Conservation (phyloP, 2,113 vertebrate species). For the Anhinga anhinga region DNA sequence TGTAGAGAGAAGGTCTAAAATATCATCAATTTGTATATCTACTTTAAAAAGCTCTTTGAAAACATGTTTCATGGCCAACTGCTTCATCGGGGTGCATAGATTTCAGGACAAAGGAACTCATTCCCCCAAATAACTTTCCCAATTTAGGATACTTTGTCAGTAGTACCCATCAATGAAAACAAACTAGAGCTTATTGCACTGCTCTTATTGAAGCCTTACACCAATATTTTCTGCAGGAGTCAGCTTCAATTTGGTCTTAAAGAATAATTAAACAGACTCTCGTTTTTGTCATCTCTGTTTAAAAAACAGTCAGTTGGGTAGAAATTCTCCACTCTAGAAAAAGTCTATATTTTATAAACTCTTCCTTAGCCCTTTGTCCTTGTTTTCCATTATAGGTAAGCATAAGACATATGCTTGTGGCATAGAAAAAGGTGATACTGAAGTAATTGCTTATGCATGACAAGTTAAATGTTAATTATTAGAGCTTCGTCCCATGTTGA, state of each 20-base stretch:
- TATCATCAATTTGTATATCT: background rate
- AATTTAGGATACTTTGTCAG: background rate
- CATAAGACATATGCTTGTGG: background rate
- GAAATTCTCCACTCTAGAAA: background rate
- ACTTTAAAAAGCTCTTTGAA: background rate
- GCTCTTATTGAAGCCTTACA: background rate
- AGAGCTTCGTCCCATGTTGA: background rate
- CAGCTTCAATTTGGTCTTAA: background rate
- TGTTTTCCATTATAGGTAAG: background rate
- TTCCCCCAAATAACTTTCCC: background rate
- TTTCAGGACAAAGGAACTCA: background rate
- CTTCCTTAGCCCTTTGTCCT: background rate
- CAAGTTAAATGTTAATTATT: slow-evolving; percentile 25
- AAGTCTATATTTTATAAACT: background rate
- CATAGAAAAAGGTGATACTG: background rate
- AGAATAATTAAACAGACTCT: background rate
- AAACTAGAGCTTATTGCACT: background rate
- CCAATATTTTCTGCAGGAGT: background rate
- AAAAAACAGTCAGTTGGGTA: background rate
- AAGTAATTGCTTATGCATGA: background rate
- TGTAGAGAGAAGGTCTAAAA: background rate
- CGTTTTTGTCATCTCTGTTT: background rate
- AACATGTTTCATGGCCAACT: background rate
- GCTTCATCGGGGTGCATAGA: background rate
- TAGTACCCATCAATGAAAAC: background rate